Evolutionary conservation across 2,113 vertebrate genomes (phyloP).

Genomic region (Vireo altiloquus): DNA sequence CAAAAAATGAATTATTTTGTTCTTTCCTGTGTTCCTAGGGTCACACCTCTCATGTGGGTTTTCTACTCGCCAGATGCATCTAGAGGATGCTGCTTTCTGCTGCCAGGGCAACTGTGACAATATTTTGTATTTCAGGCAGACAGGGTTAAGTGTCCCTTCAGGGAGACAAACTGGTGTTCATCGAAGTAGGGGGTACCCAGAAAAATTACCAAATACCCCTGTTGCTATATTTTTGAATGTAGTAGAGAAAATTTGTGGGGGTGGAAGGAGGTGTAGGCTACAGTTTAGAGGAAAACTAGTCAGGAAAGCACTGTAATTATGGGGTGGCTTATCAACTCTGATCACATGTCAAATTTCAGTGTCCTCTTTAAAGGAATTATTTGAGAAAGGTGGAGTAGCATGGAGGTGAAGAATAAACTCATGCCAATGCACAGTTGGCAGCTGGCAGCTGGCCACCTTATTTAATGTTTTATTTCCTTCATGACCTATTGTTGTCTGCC

Average conservation of each 20-base stretch:
- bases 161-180: neutral
- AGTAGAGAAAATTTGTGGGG: neutral
- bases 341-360: neutral
- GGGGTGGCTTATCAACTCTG: neutral
- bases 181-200: neutral
- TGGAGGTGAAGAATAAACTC: neutral
- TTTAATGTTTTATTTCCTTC: constrained; percentile 26
- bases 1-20: neutral
- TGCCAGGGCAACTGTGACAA: neutral
- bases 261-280: neutral
- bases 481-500: constrained; percentile 15
- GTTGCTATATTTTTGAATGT: neutral
- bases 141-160: neutral
- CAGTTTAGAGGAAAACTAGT: neutral
- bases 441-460: neutral
- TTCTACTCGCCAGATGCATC: neutral
- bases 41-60: neutral
- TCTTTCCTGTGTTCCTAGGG: neutral
- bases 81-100: neutral
- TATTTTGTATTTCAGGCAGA: neutral
- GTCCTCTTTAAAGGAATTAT: neutral
- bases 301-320: neutral
- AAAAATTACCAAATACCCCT: neutral
- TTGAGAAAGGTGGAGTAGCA: neutral
- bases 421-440: neutral